These are phyloP conservation scores for Ostrea denselamellosa DNA, from an alignment of 1,140 invertebrate species.

Conservation along the genomic window DNA sequence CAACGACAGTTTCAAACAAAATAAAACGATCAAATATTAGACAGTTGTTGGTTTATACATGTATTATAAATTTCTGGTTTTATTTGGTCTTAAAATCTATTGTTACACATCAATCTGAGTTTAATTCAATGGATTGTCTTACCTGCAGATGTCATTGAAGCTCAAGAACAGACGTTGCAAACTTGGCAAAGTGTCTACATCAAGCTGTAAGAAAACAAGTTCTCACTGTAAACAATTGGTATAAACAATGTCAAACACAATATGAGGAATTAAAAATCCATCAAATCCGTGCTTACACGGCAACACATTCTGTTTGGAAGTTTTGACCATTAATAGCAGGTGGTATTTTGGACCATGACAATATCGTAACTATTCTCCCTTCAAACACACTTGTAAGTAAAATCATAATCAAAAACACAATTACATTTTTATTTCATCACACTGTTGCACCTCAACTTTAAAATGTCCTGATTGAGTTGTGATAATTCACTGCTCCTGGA, in stretches of 20 bases:
- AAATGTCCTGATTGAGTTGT: background rate
- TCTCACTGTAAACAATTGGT: background rate
- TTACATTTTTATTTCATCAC: background rate
- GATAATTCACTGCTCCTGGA: background rate
- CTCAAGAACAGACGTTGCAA: slow-evolving; percentile 90
- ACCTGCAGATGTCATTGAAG: slow-evolving; percentile 88
- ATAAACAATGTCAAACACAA: too few species aligned
- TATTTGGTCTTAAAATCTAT: too few species aligned
- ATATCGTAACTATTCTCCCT: background rate
- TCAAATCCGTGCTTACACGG: too few species aligned
- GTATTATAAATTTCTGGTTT: too few species aligned
- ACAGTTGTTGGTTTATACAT: too few species aligned
- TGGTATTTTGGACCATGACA: background rate
- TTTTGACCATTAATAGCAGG: too few species aligned
- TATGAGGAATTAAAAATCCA: too few species aligned
- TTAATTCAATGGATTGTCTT: slow-evolving; percentile 38
- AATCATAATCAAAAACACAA: background rate
- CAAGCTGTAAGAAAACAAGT: slow-evolving; percentile 78
- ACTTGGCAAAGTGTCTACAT: slow-evolving; percentile 89
- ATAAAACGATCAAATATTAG: too few species aligned
- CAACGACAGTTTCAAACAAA: too few species aligned
- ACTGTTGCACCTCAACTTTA: background rate
- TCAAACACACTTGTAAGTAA: background rate
- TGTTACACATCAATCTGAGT: too few species aligned
- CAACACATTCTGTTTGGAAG: too few species aligned